Evolutionary conservation across 2,888 invertebrate species (phyloP).

Genomic region (Heteromurus nitidus): DNA sequence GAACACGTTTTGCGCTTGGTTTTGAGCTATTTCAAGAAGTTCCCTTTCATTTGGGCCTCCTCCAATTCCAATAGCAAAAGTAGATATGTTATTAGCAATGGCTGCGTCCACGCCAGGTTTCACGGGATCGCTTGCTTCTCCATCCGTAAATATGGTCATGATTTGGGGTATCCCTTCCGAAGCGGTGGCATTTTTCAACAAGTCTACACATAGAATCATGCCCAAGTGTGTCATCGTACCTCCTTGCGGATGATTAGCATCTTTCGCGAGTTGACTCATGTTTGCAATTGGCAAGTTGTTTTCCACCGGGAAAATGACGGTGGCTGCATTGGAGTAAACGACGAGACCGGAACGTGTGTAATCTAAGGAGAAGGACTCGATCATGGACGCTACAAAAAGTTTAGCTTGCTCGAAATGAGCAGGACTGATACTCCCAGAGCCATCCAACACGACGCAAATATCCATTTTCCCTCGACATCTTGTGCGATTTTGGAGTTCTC

Average conservation of each 20-base stretch:
- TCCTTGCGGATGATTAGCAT: constrained; percentile 8
- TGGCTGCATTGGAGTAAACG: constrained; percentile 10
- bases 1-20: constrained; percentile 36
- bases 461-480: constrained; percentile 64
- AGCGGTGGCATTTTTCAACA: neutral
- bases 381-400: constrained; percentile 51
- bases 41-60: constrained; percentile 22
- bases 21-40: constrained; percentile 44
- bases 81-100: constrained; percentile 8
- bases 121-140: neutral
- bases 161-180: constrained; percentile 38
- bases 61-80: constrained; percentile 65
- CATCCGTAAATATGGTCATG: constrained; percentile 56
- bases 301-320: constrained; percentile 33
- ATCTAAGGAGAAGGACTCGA: constrained; percentile 46
- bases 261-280: neutral
- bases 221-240: constrained; percentile 56
- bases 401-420: constrained; percentile 40
- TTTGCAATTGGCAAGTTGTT: constrained; percentile 14
- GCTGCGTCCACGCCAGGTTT: neutral
- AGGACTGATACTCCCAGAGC: constrained; percentile 60
- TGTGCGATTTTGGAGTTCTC: constrained; percentile 16
- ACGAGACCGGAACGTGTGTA: constrained; percentile 51
- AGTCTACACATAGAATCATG: neutral
- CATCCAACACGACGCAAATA: constrained; percentile 63